Conservation (phyloP, 2,888 invertebrate genomes). For the Lymantria monacha region DNA sequence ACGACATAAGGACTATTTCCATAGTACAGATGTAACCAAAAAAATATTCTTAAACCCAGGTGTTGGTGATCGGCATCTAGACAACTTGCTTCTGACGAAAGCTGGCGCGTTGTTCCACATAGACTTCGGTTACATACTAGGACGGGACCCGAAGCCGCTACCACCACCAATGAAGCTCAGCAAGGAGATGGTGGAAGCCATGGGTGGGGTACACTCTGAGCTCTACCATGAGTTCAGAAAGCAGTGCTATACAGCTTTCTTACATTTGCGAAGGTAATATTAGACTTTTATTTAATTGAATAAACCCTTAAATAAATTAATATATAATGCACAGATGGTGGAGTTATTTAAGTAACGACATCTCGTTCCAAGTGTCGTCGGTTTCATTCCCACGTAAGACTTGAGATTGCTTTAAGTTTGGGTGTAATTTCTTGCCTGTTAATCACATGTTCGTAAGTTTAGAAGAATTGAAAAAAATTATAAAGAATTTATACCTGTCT, state of each 20-base stretch:
- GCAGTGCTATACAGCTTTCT: conserved; percentile 97
- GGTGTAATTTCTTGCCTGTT: too few species aligned
- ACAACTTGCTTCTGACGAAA: conserved; percentile 96
- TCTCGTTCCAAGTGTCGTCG: too few species aligned
- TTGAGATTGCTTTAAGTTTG: too few species aligned
- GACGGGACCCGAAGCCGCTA: conserved; percentile 98
- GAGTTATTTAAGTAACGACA: too few species aligned
- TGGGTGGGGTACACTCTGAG: conserved; percentile 95
- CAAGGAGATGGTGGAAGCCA: conserved; percentile 99
- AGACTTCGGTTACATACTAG: conserved; percentile 98
- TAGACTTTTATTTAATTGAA: neutral
- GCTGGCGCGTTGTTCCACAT: conserved; percentile 97
- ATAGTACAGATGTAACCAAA: too few species aligned
- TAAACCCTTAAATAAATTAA: neutral
- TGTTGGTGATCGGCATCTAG: conserved; percentile 98
- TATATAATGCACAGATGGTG: neutral
- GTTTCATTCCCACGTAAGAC: too few species aligned
- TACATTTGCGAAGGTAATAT: conserved; percentile 91
- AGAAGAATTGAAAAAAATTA: too few species aligned
- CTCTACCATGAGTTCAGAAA: conserved; percentile 97
- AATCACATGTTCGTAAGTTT: too few species aligned
- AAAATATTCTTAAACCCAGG: conserved; percentile 73
- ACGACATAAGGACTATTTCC: too few species aligned
- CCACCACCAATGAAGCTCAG: conserved; percentile 99
- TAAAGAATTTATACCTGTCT: too few species aligned